A percentile compares a stretch with the other conserved stretches of the same genome.
These are phyloP conservation scores for Nebria salina DNA, from an alignment of 2,888 invertebrate species.

Conservation along the genomic window DNA sequence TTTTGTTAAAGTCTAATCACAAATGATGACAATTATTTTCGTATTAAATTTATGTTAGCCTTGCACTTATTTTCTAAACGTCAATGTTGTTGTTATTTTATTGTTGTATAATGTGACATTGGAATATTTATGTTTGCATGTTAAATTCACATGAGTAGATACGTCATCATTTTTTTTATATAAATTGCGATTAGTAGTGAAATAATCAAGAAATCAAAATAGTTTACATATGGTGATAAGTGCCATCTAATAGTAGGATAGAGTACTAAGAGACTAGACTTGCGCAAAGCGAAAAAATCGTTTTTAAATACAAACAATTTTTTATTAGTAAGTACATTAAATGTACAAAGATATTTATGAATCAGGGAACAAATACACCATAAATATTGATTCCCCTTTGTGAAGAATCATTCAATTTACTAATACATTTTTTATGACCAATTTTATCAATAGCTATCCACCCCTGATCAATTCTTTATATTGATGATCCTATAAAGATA, in stretches of 20 bases:
- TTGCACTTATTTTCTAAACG: not conserved
- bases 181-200: no score
- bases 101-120: conserved; percentile 3
- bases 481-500: not conserved
- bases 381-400: not conserved
- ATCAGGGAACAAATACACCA: not conserved
- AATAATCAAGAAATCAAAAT: no score
- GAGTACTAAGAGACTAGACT: no score
- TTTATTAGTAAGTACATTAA: no score
- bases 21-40: not conserved
- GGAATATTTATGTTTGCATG: not conserved
- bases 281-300: no score
- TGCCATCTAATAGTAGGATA: no score
- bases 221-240: no score
- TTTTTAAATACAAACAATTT: no score
- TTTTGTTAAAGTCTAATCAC: not conserved
- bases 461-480: not conserved
- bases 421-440: not conserved
- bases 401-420: not conserved
- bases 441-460: not conserved
- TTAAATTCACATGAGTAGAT: not conserved
- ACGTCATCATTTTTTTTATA: not conserved
- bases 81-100: not conserved
- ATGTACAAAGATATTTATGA: not conserved
- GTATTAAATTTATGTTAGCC: conserved; percentile 3